These are phyloP conservation scores for Mus spretus DNA, from an alignment of 2,797 vertebrate species.

Conservation along the genomic window DNA sequence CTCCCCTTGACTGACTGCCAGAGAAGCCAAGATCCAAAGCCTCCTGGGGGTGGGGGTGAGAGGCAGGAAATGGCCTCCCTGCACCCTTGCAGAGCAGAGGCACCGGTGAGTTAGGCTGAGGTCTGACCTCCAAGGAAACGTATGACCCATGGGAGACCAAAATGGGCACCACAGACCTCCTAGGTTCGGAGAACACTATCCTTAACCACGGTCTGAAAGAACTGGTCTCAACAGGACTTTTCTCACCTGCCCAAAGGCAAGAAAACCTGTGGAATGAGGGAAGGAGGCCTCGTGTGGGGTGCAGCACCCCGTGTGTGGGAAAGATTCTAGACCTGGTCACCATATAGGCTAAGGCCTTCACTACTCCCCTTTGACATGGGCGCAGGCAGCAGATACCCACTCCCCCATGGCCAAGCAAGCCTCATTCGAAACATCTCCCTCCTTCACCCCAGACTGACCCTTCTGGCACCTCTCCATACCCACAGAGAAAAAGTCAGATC, in stretches of 20 bases:
- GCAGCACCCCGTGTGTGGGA: neutral
- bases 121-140: fast-evolving
- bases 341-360: neutral
- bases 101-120: too few relatives aligned
- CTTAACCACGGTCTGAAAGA: neutral
- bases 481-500: neutral
- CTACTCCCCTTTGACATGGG: too few relatives aligned
- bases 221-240: neutral
- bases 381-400: neutral
- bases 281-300: neutral
- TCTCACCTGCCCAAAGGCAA: neutral
- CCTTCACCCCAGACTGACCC: neutral
- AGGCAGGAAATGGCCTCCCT: too few relatives aligned
- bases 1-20: neutral
- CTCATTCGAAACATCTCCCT: neutral
- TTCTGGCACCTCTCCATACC: neutral
- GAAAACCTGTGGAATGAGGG: too few relatives aligned
- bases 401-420: neutral
- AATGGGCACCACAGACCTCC: neutral
- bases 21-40: neutral
- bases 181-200: neutral
- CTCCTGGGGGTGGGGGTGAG: fast-evolving
- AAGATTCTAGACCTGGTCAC: neutral
- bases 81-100: neutral
- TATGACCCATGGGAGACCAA: neutral